Base-by-base conservation (phyloP, 2,888 invertebrate genomes). In the Drosophila meridiana region DNA sequence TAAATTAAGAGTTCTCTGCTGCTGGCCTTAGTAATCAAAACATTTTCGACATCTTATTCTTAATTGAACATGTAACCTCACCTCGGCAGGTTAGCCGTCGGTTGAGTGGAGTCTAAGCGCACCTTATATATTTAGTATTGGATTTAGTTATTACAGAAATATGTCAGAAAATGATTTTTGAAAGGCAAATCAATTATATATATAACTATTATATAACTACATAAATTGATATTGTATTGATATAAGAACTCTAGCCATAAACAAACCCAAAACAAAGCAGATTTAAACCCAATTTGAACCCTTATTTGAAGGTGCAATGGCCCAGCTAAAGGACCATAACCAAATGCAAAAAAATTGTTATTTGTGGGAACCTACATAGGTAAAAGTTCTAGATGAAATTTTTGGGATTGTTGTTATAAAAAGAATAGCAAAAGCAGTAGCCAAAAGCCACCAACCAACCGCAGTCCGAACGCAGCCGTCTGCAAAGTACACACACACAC, bases 321-420 rank as follows among this genome's bases (percentile, higher is more conserved):
- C 59, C 74, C 55, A 60, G 45, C 47, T 34, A 28, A 42, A 61
- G 56, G 43, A 55, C 43, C 66, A 69, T 38, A 66, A 65, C 30
- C 32, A 64, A 85, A 79, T 87, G 78, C 67, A 59, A 83, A 75
- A 36, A 62, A 78, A 70, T 70, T 67, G 67, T 9, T n/a, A n/a
- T 55, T 40, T 56, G 28, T 40, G n/a, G 6, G n/a, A n/a, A 11
- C 30, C 58, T 56, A 11, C 30, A 55, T 56, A 56, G 61, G 78
- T 77, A 78, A 83, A 90, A 90, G 84, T 87, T 80, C 68, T 56
- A 40, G 30, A 42, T n/a, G 30, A 28, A n/a, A n/a, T n/a, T n/a
- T n/a, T n/a, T n/a, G n/a, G n/a, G n/a, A n/a, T n/a, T n/a, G n/a
- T n/a, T n/a, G n/a, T n/a, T n/a, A n/a, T 56, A 30, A 30, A 14